Base-by-base conservation (phyloP, 1,140 invertebrate species). In the Pachyrhynchus sulphureomaculatus region DNA sequence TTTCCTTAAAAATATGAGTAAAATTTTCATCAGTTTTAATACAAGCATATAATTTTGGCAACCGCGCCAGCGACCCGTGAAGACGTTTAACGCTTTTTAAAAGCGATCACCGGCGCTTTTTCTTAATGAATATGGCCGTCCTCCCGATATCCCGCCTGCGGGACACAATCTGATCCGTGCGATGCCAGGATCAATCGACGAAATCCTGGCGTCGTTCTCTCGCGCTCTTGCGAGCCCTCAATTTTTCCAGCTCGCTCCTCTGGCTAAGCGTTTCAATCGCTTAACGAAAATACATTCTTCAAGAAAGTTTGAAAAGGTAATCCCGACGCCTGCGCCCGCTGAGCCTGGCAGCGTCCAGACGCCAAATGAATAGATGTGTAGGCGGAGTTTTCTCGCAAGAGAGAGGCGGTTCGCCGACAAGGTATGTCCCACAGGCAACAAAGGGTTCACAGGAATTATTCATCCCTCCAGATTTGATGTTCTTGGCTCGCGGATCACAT, bases 391-490 rank as follows among this genome's bases (percentile, higher is more conserved):
- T 62, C 54, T 53, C 62, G 60, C 58, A 63, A 26, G 66, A 62
- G 56, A 72, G 69, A 72, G 72, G 72, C 72, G 72, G 67, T 63
- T 62, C 70, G 62, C 37, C 29, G 57, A 47, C 39, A 52, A 71
- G 72, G 71, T 71, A 67, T 72, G 70, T 68, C 71, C 71, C 70
- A 72, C 72, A 55, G 60, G 67, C 65, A 67, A 74, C 72, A 70
- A 72, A 73, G 68, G 70, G 71, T 69, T 70, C 67, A 61, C 59
- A 62, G 67, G 68, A 73, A 71, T 73, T 74, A 74, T 74, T 74
- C 72, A 74, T 74, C 71, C 72, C 67, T 65, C 62, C 65, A 72
- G 71, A 72, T 73, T 73, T 72, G 32, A 49, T 21, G 21, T 39
- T 52, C 44, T 26, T 29, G 47, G 51, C 44, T 51, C 48, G 48